Evolutionary conservation across 2,797 vertebrate species (phyloP).

Genomic region (Sparus aurata): DNA sequence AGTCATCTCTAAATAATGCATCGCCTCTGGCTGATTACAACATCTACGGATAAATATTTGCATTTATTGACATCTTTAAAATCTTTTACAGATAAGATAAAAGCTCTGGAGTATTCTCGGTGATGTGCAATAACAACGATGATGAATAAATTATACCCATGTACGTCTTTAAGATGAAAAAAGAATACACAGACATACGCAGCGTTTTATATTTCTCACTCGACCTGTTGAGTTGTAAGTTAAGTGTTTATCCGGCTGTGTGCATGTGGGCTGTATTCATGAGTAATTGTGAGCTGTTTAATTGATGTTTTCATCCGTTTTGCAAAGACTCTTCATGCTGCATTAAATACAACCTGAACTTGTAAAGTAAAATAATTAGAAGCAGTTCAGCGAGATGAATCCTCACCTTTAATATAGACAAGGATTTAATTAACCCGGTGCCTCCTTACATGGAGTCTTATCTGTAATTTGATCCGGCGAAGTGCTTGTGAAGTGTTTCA

Average conservation of each 20-base stretch:
- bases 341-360: not conserved
- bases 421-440: constrained; percentile 21
- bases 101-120: not conserved
- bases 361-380: not conserved
- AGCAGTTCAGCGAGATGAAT: not conserved
- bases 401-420: constrained; percentile 25
- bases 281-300: not conserved
- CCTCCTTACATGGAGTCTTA: not conserved
- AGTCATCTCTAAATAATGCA: constrained; percentile 37
- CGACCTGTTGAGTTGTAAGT: not conserved
- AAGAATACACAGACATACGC: no score
- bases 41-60: not conserved
- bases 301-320: not conserved
- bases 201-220: not conserved
- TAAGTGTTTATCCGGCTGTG: not conserved
- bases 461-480: constrained; percentile 3
- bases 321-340: not conserved
- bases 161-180: not conserved
- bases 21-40: constrained; percentile 3
- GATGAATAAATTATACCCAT: no score
- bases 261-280: not conserved
- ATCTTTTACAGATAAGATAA: constrained; percentile 30
- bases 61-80: not conserved
- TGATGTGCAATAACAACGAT: not conserved
- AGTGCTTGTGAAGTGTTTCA: constrained; percentile 8